Conservation (phyloP, 2,797 vertebrate species). For the Urosaurus nigricauda region DNA sequence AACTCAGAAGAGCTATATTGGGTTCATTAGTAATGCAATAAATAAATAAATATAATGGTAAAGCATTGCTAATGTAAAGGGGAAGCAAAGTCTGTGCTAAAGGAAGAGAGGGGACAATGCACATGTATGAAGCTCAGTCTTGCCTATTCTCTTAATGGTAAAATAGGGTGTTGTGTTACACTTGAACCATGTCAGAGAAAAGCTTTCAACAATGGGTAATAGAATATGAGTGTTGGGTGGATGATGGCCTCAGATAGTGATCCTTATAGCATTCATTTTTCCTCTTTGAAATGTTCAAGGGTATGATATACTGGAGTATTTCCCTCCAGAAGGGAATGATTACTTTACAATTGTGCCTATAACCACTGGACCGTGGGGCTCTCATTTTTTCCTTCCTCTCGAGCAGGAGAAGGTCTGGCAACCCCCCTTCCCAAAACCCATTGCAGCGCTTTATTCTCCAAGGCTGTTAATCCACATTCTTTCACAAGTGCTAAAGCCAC, state of each 20-base stretch:
- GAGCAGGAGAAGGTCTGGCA: background rate
- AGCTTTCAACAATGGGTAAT: background rate
- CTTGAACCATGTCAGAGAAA: background rate
- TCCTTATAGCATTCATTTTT: background rate
- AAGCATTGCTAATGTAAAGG: background rate
- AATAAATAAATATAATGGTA: no score
- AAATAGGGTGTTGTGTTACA: background rate
- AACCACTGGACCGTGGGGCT: conserved; percentile 1
- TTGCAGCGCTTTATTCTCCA: background rate
- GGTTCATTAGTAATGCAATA: no score
- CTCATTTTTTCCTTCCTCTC: background rate
- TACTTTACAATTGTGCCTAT: background rate
- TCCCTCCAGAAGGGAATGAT: background rate
- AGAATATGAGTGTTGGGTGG: background rate
- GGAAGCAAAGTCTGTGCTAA: background rate
- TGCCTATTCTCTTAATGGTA: background rate
- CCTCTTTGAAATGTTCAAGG: conserved; percentile 8
- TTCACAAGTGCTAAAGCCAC: conserved; percentile 51
- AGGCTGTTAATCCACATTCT: conserved; percentile 44
- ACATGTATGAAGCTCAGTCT: background rate
- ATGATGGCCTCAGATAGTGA: background rate
- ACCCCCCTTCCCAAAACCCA: background rate
- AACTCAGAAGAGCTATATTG: no score
- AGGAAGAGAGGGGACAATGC: background rate
- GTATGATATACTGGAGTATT: background rate